Conservation (phyloP, 2,113 vertebrate species). For the Panthera leo region DNA sequence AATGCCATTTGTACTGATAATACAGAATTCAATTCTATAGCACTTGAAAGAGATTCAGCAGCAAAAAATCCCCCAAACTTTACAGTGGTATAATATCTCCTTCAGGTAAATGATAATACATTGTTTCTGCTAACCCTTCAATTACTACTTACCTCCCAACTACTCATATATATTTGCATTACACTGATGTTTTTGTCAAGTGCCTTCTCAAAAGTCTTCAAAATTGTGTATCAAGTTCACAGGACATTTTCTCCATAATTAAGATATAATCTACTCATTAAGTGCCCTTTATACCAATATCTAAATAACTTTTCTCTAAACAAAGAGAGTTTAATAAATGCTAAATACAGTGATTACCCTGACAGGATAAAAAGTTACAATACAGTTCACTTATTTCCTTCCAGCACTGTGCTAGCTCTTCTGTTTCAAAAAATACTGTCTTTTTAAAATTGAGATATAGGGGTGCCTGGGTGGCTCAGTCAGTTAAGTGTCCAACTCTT, state of each 20-base stretch:
- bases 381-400: background rate
- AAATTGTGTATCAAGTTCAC: background rate
- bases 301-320: conserved; percentile 31
- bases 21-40: background rate
- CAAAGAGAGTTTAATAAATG: background rate
- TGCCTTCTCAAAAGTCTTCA: background rate
- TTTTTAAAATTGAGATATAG: background rate
- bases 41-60: background rate
- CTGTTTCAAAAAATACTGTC: background rate
- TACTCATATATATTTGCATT: background rate
- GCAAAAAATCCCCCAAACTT: background rate
- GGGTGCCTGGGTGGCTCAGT: too few relatives aligned
- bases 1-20: background rate
- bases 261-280: background rate
- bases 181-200: background rate
- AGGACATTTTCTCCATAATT: background rate
- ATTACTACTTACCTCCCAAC: conserved; percentile 1
- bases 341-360: background rate
- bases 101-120: background rate
- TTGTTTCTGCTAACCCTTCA: background rate
- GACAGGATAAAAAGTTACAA: background rate
- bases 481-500: too few relatives aligned
- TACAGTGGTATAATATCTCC: background rate
- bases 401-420: background rate
- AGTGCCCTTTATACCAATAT: background rate